Percentiles rank a stretch among this genome's conserved stretches.
Evolutionary conservation across 2,888 invertebrate species (phyloP).

Genomic region (Ariolimax columbianus): DNA sequence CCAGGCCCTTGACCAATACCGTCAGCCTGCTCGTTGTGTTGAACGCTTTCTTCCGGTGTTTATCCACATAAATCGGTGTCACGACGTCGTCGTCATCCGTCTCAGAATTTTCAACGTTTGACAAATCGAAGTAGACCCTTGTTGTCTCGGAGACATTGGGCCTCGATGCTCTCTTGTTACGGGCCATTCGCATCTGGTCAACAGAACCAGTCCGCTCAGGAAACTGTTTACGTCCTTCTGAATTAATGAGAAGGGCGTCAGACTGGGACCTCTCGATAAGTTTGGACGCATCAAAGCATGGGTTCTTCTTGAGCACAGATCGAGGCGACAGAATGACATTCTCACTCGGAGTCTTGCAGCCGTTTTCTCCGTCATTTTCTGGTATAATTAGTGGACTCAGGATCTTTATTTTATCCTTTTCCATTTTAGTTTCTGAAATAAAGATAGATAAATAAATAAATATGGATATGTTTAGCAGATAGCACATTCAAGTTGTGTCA

Average conservation of each 20-base stretch:
- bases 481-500: no score
- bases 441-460: no score
- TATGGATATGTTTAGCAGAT: no score
- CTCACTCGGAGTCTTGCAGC: background rate
- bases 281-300: conserved; percentile 62
- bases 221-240: conserved; percentile 23
- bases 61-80: conserved; percentile 55
- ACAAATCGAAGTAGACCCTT: conserved; percentile 77
- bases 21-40: conserved; percentile 57
- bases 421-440: background rate
- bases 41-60: conserved; percentile 25
- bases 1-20: conserved; percentile 63
- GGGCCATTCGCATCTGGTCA: conserved; percentile 46
- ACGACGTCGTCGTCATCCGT: conserved; percentile 55
- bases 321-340: conserved; percentile 35
- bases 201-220: conserved; percentile 50
- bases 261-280: conserved; percentile 76
- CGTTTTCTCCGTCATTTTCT: background rate
- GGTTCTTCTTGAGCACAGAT: conserved; percentile 37
- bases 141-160: conserved; percentile 75
- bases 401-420: background rate
- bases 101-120: conserved; percentile 65
- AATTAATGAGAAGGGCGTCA: conserved; percentile 66
- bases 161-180: conserved; percentile 48
- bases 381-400: background rate